These are phyloP conservation scores for Mus pahari DNA, from an alignment of 2,113 vertebrate genomes.

Conservation along the genomic window DNA sequence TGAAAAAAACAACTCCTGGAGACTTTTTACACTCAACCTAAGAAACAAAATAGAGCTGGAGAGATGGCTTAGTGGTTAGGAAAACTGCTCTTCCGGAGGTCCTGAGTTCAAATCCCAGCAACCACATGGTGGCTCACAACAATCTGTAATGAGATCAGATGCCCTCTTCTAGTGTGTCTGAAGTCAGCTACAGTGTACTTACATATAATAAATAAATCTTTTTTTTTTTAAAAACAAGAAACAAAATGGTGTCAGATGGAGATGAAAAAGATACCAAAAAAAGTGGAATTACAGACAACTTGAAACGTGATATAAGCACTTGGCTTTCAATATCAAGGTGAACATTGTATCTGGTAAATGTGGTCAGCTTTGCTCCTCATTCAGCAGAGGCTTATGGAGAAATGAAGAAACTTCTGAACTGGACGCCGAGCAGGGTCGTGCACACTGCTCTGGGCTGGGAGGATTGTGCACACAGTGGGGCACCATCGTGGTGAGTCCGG, in stretches of 20 bases:
- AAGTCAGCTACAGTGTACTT: no score
- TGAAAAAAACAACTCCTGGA: conserved; percentile 3
- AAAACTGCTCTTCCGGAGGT: no score
- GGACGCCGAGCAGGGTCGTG: accelerated
- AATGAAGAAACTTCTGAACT: not conserved
- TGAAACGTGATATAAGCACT: conserved; percentile 20
- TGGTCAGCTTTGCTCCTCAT: not conserved
- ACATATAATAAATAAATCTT: no score
- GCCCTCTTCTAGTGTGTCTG: no score
- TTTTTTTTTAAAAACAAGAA: no score
- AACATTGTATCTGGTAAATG: not conserved
- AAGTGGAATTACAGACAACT: not conserved
- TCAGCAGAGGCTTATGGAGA: not conserved
- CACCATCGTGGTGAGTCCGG: not conserved
- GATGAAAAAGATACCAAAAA: conserved; percentile 37
- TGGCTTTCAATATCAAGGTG: not conserved
- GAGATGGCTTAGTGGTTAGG: no score
- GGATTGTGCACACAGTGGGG: not conserved
- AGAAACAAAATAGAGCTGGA: not conserved
- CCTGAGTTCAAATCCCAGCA: no score
- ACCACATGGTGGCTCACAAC: no score
- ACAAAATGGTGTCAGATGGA: not conserved
- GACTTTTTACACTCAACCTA: not conserved
- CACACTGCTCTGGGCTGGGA: not conserved
- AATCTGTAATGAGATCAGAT: no score